Base-by-base conservation (phyloP, 64 coral and sea anemone species). In the Dendrophyllia cribrosa region DNA sequence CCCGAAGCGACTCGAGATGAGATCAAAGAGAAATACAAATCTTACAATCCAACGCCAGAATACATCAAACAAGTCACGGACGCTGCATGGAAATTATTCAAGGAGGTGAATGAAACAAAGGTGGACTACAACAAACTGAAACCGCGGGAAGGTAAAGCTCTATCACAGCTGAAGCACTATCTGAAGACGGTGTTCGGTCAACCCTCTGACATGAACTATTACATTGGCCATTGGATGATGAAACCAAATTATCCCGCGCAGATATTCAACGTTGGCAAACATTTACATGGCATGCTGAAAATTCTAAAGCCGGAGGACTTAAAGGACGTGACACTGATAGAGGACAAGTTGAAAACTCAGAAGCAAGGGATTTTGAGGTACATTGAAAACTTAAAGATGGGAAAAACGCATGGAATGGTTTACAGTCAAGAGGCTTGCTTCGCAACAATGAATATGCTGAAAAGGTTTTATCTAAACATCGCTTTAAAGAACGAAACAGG, bases 351-450 rank as follows among this genome's bases (percentile, higher is more conserved):
- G 3, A 19, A 69, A 24, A 19, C 62, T 12, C 69, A 77, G 17
- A 66, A 91, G 44, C 4, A 91, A 4, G 53, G 79, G n/a, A 72
- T 95, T 69, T 25, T 91, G 14, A 88, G 91, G 88, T 91, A 77
- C 78, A 73, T 87, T 9, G 78, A 90, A 19, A 95, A 95, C 55
- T 56, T 95, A 21, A 91, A 73, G 80, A 91, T 90, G 83, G 93
- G 93, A 59, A 52, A 86, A 16, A 68, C n/a, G n/a, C 86, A 75
- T 19, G 93, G 93, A 4, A 95, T 95, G 88, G 93, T 95, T 2
- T 76, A 88, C 14, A 83, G 74, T 7, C 51, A 69, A 11, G 88
- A 95, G 46, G 78, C 93, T 20, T 95, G 93, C 21, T 12, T 72
- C 25, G 93, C 93, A 17, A 78, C 88, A 47, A 34, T 91, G 19